Conservation (phyloP, 2,113 vertebrate genomes). For the Prolemur simus region DNA sequence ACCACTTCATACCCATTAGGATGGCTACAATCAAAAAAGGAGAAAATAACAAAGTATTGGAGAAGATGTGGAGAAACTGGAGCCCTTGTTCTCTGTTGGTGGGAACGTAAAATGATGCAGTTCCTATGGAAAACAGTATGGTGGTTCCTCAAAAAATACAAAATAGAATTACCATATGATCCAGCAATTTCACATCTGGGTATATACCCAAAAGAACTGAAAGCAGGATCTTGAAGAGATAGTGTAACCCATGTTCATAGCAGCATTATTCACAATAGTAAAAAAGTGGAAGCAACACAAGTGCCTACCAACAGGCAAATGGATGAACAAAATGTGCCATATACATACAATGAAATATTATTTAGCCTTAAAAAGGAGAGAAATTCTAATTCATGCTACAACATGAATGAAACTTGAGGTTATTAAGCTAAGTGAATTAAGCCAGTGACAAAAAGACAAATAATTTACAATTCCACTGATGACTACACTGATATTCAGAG, state of each 20-base stretch:
- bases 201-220: neutral
- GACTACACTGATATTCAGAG: neutral
- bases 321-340: neutral
- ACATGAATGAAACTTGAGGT: neutral
- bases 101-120: too few species aligned
- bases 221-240: neutral
- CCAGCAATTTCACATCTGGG: neutral
- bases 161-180: neutral
- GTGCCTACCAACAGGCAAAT: neutral
- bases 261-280: neutral
- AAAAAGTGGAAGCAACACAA: neutral
- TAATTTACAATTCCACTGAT: neutral
- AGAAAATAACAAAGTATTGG: neutral
- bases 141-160: neutral
- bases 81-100: neutral
- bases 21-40: neutral
- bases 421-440: neutral
- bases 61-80: neutral
- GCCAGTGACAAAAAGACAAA: neutral
- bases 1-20: neutral
- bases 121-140: neutral
- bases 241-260: neutral
- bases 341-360: neutral
- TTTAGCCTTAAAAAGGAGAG: neutral
- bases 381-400: neutral